Percentiles rank a stretch among this genome's conserved stretches.
Conservation (phyloP, 1,140 invertebrate genomes). For the Drosophila cardini region DNA sequence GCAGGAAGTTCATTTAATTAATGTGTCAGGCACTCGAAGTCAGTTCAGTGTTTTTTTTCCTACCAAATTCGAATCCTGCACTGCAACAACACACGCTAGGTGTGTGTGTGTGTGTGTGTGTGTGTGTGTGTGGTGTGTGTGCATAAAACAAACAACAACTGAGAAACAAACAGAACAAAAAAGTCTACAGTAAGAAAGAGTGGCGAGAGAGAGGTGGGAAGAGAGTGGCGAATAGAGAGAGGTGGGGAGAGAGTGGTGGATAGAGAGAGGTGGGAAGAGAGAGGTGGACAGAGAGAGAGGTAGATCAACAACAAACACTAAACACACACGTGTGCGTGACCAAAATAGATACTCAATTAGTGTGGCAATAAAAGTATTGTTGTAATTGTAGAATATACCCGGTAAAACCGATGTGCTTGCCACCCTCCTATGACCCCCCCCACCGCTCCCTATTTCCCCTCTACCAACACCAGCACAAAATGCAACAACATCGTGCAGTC, state of each 20-base stretch:
- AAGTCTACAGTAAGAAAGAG: no score
- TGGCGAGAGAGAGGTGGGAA: background rate
- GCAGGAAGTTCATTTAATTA: slow-evolving; percentile 50
- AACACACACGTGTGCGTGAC: slow-evolving; percentile 65
- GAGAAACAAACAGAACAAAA: slow-evolving; percentile 19
- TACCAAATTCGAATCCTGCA: slow-evolving; percentile 22
- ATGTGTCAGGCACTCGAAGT: slow-evolving; percentile 36
- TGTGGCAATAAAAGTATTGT: slow-evolving; percentile 71
- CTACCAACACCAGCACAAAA: slow-evolving; percentile 3
- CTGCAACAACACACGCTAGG: background rate
- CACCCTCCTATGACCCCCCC: background rate
- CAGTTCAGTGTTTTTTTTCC: slow-evolving; percentile 4
- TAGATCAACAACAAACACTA: no score
- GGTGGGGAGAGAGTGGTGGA: background rate
- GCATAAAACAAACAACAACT: slow-evolving; percentile 33
- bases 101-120: background rate
- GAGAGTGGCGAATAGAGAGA: no score
- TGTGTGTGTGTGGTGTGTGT: background rate
- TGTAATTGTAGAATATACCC: slow-evolving; percentile 63
- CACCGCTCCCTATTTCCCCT: background rate
- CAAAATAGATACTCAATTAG: slow-evolving; percentile 79
- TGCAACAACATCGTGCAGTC: slow-evolving; percentile 36
- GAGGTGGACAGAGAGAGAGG: no score
- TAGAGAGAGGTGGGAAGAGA: no score
- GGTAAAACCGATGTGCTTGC: no score